A percentile compares a stretch with the other conserved stretches of the same genome.
Conservation (phyloP, 2,888 invertebrate genomes). For the Actias luna region DNA sequence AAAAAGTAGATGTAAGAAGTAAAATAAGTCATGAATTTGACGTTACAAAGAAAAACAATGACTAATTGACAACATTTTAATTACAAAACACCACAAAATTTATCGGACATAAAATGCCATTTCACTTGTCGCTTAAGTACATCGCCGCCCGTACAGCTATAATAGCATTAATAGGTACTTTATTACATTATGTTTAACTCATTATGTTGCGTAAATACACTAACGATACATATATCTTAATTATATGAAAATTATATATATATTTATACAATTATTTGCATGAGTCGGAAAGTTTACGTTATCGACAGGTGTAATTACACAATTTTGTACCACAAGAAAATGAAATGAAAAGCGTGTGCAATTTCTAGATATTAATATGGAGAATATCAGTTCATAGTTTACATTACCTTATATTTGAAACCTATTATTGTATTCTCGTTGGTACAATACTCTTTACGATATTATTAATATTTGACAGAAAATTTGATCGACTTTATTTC, state of each 20-base stretch:
- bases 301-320: conserved; percentile 1
- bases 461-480: not conserved
- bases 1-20: too few species aligned
- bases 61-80: conserved; percentile 80
- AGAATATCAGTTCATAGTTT: not conserved
- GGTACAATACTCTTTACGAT: not conserved
- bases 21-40: not conserved
- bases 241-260: conserved; percentile 59
- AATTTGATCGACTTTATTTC: not conserved
- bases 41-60: conserved; percentile 35
- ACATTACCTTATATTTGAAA: not conserved
- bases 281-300: conserved; percentile 24
- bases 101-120: conserved; percentile 74
- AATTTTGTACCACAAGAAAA: not conserved
- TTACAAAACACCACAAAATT: conserved; percentile 82
- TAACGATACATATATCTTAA: conserved; percentile 70
- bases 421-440: not conserved
- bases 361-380: not conserved
- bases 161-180: conserved; percentile 66
- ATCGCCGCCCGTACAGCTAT: conserved; percentile 58
- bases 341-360: not conserved
- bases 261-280: conserved; percentile 60
- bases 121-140: conserved; percentile 75
- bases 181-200: conserved; percentile 66
- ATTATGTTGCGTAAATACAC: conserved; percentile 74